A percentile compares a stretch with the other conserved stretches of the same genome.
Evolutionary conservation across 2,797 vertebrate genomes (phyloP).

Genomic region (Gambusia yucatana): DNA sequence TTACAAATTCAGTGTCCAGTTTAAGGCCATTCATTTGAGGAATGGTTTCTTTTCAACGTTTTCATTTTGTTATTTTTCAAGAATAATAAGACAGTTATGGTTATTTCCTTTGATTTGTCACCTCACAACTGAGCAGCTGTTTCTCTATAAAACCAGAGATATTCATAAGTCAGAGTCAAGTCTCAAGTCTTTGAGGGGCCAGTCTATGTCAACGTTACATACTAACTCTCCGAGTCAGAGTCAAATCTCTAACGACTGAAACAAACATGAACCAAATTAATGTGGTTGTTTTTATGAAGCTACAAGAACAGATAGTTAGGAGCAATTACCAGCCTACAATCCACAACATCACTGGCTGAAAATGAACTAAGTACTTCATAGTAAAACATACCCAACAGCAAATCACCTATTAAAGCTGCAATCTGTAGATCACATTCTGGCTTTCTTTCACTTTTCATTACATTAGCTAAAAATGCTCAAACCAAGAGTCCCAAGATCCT

Average conservation of each 20-base stretch:
- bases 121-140: not conserved
- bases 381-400: not conserved
- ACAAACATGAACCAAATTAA: not conserved
- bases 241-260: not conserved
- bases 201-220: not conserved
- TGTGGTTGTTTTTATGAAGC: not conserved
- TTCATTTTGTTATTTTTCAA: not conserved
- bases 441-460: not conserved
- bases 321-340: not conserved
- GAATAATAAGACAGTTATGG: not conserved
- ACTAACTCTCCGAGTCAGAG: not conserved
- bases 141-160: not conserved
- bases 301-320: not conserved
- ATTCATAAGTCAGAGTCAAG: not conserved
- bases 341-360: not conserved
- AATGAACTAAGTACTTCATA: not conserved
- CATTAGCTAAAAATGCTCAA: not conserved
- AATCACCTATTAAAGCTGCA: not conserved
- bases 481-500: not conserved
- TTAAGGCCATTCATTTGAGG: not conserved
- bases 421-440: not conserved
- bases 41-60: not conserved
- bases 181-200: not conserved
- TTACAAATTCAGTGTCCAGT: not conserved
- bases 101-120: not conserved